Conservation (phyloP, 2,113 vertebrate genomes). For the Chamaetylas fuelleborni region DNA sequence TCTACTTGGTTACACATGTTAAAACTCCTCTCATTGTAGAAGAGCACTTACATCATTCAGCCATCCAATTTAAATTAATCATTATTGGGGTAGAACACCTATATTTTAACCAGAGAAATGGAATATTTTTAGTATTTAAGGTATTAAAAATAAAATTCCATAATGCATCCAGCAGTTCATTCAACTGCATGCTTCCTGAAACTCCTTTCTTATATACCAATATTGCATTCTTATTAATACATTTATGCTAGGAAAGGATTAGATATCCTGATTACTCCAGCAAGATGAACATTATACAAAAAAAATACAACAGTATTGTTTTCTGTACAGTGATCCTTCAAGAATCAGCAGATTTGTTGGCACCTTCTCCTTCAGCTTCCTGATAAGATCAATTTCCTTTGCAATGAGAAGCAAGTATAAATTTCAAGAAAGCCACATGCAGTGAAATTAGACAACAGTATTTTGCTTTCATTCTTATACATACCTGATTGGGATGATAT, state of each 20-base stretch:
- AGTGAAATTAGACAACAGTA: slow-evolving; percentile 43
- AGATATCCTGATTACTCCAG: slow-evolving; percentile 49
- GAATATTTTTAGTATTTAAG: background rate
- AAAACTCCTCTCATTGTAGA: slow-evolving; percentile 4
- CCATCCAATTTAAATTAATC: slow-evolving; percentile 16
- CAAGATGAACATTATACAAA: slow-evolving; percentile 54
- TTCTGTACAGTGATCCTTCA: slow-evolving; percentile 48
- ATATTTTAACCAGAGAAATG: background rate
- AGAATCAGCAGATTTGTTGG: slow-evolving; percentile 46
- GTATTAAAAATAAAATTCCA: background rate
- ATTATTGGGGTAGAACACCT: background rate
- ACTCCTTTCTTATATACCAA: background rate
- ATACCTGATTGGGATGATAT: slow-evolving; percentile 99
- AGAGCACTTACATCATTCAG: slow-evolving; percentile 20
- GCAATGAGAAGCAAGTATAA: slow-evolving; percentile 42
- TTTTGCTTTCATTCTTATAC: slow-evolving; percentile 41
- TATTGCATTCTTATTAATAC: slow-evolving; percentile 40
- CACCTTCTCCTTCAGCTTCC: slow-evolving; percentile 46
- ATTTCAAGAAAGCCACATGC: slow-evolving; percentile 53
- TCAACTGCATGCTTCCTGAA: background rate
- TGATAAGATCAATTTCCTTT: slow-evolving; percentile 61
- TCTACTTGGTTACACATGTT: slow-evolving; percentile 47
- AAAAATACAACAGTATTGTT: slow-evolving; percentile 54
- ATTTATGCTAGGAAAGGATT: slow-evolving; percentile 26
- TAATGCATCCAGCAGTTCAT: background rate